Base-by-base conservation (phyloP, 2,888 invertebrate species). In the Torymus aiolomorphi region DNA sequence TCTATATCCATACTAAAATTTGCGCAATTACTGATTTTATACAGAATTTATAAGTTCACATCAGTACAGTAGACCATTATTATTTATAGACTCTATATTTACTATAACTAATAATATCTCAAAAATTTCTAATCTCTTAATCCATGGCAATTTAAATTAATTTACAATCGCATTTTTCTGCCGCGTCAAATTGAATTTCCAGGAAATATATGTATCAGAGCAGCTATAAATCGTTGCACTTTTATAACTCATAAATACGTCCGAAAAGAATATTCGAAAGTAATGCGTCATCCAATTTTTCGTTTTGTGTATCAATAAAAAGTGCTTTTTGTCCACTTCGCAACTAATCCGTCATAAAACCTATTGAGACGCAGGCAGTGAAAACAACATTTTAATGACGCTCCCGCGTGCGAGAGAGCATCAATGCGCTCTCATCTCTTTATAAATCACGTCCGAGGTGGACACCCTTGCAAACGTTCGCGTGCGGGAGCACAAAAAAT, bases 301-400 rank as follows among this genome's bases (percentile, higher is more conserved):
- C 56, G 63, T 42, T 42, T 42, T 65, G 77, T 24, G 14, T 16
- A 56, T 66, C 76, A 61, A 80, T 80, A 77, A 77, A 42, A 80
- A 73, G 13, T 24, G n/a, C 49, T 14, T 54, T 69, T 56, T 57
- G 42, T 14, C 12, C 51, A 24, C 24, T 2, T 31, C 42, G 54
- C 61, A 31, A 80, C 82, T 82, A 82, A 82, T 80, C 78, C 80
- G 82, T 82, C 76, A 82, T 83, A 83, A 83, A 82, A 82, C 78
- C 78, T 82, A 80, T 82, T 76, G 80, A 82, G 78, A 74, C 70
- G 31, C 69, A 4, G 61, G 65, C n/a, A 18, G 42, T 59, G 65
- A 63, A 75, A 76, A 76, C 12, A 73, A 77, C 51, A 54, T 69
- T 80, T 80, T 63, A 77, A 77, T 76, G 77, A 73, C 61, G 70